Base-by-base conservation (phyloP, 2,888 invertebrate genomes). In the Cerastoderma edule region DNA sequence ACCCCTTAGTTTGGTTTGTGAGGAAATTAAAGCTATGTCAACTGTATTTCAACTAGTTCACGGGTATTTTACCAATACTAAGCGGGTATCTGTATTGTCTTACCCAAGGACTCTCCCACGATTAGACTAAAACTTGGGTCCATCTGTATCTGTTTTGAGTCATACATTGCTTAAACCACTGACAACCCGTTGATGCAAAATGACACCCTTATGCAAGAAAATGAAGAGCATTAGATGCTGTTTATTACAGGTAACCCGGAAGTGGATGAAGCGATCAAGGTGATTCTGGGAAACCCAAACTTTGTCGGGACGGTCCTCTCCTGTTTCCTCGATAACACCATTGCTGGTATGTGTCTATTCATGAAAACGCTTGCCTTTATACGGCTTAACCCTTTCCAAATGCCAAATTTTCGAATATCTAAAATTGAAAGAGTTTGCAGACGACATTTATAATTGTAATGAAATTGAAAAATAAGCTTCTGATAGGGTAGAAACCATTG, bases 291-390 rank as follows among this genome's bases (percentile, higher is more conserved):
- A 44, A 86, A 81, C 69, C 83, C 83, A 22, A 83, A 83, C 57
- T 83, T 86, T 65, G 66, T 83, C 3, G 84, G 84, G 13, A 81
- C 78, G 0, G 66, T 85, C 22, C 22, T 83, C 1, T 83, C 86
- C 0, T 81, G 83, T 57, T 64, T 86, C 28, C 71, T 86, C 35
- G 86, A 86, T 53, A 83, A 83, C 60, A 86, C 86, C 1, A 72
- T 85, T 5, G 84, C 83, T 76, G 85, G 85, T 85, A 77, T 19
- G 67, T 46, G n/a, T n/a, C n/a, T n/a, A n/a, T n/a, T n/a, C n/a
- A n/a, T n/a, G n/a, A n/a, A n/a, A n/a, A n/a, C n/a, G n/a, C n/a
- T n/a, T n/a, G n/a, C n/a, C n/a, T n/a, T n/a, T n/a, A n/a, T n/a
- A n/a, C 30, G 19, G 8, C 33, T 6, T n/a, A 13, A 63, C 13